A percentile compares a stretch with the other conserved stretches of the same genome.
Conservation (phyloP, 1,140 invertebrate species). For the Drosophila melanica region DNA sequence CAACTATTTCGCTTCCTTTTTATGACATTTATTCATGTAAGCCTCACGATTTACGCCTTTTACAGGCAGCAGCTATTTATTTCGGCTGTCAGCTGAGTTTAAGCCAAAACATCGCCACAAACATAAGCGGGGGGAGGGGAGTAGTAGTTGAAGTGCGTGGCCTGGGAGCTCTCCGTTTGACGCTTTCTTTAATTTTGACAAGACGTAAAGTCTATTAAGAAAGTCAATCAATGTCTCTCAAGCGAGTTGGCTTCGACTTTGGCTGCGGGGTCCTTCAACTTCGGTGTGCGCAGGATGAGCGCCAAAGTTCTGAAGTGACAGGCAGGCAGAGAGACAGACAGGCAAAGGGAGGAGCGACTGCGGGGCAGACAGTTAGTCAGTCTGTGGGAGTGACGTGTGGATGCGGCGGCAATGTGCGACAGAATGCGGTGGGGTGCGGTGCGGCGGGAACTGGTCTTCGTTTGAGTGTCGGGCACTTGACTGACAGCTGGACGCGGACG, state of each 20-base stretch:
- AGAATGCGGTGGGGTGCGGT: too few species aligned
- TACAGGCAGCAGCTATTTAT: slow-evolving; percentile 29
- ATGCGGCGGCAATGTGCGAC: slow-evolving; percentile 16
- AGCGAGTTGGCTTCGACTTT: slow-evolving; percentile 72
- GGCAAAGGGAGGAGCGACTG: not conserved
- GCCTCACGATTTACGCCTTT: slow-evolving; percentile 14
- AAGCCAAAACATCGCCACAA: slow-evolving; percentile 30
- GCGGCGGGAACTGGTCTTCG: slow-evolving; percentile 10
- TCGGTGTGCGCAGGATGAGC: slow-evolving; percentile 40
- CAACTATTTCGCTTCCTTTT: too few species aligned
- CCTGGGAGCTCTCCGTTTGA: slow-evolving; percentile 38
- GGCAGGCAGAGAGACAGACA: slow-evolving; percentile 57
- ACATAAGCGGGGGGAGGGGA: slow-evolving; percentile 1
- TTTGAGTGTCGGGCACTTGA: slow-evolving; percentile 66
- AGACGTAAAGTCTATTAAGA: slow-evolving; percentile 83
- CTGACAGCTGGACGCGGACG: slow-evolving; percentile 75
- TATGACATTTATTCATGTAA: slow-evolving; percentile 20
- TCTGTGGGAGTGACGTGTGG: slow-evolving; percentile 63
- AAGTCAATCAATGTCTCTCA: slow-evolving; percentile 83
- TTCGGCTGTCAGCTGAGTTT: slow-evolving; percentile 30
- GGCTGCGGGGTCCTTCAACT: slow-evolving; percentile 47
- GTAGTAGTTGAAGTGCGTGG: slow-evolving; percentile 8
- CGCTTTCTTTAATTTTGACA: slow-evolving; percentile 80
- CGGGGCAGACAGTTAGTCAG: slow-evolving; percentile 29
- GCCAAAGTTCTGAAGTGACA: slow-evolving; percentile 75